phyloP scores from a whole-genome alignment of 2,888 invertebrate genomes.

The Eilema depressum region DNA sequence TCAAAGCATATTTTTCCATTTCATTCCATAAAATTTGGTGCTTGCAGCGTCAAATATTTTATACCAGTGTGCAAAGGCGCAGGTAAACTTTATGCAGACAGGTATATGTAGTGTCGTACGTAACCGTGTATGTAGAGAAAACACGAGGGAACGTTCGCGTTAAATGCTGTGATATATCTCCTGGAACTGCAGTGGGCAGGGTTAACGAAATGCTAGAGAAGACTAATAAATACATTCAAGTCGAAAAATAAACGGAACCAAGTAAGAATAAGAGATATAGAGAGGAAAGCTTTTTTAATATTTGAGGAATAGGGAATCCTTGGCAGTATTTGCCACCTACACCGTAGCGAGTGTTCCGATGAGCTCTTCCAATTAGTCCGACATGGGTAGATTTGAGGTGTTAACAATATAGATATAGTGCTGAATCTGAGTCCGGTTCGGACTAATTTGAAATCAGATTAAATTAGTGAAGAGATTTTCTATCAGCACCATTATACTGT shows the following conservation, averaged over 20 bases:
- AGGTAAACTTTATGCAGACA: slow-evolving; percentile 55
- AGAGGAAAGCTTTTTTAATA: no score
- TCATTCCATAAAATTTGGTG: slow-evolving; percentile 50
- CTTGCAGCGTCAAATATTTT: slow-evolving; percentile 51
- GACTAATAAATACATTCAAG: slow-evolving; percentile 17
- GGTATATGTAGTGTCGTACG: slow-evolving; percentile 32
- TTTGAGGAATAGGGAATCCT: no score
- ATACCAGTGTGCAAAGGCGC: slow-evolving; percentile 48
- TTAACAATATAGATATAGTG: no score
- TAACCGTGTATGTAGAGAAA: slow-evolving; percentile 49
- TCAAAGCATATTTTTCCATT: slow-evolving; percentile 37
- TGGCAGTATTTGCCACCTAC: no score
- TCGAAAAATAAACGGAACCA: slow-evolving; percentile 2
- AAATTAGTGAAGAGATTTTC: no score
- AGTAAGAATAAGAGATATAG: neutral
- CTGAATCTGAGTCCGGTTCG: no score
- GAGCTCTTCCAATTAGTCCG: no score
- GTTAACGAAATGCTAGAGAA: slow-evolving; percentile 37
- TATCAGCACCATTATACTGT: no score
- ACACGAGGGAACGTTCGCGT: slow-evolving; percentile 53
- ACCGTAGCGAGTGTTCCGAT: no score
- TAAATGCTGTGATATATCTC: slow-evolving; percentile 62
- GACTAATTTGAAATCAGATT: no score
- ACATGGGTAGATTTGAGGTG: no score
- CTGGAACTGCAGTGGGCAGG: slow-evolving; percentile 57